Evolutionary conservation across 2,113 vertebrate genomes (phyloP).

Genomic region (Pachyramphus minor): DNA sequence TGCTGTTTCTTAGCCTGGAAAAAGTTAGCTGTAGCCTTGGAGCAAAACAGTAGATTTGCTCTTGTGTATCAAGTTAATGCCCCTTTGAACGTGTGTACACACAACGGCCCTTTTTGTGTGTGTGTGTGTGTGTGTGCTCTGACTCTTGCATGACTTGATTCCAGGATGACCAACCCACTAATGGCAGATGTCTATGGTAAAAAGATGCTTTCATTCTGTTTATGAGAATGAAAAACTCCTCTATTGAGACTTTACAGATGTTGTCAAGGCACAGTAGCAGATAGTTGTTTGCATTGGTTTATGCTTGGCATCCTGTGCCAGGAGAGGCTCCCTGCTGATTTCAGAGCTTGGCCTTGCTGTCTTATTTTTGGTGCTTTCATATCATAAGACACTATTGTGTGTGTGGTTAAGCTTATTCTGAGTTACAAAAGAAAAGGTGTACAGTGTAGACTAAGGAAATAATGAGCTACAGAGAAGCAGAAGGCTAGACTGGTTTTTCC

Average conservation of each 20-base stretch:
- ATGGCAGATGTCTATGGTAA: not conserved
- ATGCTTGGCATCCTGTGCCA: not conserved
- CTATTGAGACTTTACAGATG: not conserved
- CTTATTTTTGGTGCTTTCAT: not conserved
- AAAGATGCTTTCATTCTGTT: constrained; percentile 16
- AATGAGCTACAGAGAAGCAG: not conserved
- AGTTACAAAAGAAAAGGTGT: not conserved
- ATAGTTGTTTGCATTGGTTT: not conserved
- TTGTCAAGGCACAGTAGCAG: not conserved
- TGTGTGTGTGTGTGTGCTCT: not conserved
- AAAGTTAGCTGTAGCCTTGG: not conserved
- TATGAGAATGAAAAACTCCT: not conserved
- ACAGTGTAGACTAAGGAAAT: not conserved
- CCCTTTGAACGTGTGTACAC: not conserved
- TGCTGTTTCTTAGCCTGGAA: not conserved
- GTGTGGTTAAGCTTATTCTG: constrained; percentile 4
- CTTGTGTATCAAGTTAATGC: not conserved
- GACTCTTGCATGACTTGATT: not conserved
- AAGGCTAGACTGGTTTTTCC: not conserved
- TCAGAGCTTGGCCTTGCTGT: not conserved
- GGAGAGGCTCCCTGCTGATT: not conserved
- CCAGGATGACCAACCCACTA: not conserved
- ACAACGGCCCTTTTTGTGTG: not conserved
- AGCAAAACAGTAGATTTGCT: not conserved
- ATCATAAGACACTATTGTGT: not conserved